phyloP scores from a whole-genome alignment of 2,113 vertebrate genomes.

The Indicator maculatus region DNA sequence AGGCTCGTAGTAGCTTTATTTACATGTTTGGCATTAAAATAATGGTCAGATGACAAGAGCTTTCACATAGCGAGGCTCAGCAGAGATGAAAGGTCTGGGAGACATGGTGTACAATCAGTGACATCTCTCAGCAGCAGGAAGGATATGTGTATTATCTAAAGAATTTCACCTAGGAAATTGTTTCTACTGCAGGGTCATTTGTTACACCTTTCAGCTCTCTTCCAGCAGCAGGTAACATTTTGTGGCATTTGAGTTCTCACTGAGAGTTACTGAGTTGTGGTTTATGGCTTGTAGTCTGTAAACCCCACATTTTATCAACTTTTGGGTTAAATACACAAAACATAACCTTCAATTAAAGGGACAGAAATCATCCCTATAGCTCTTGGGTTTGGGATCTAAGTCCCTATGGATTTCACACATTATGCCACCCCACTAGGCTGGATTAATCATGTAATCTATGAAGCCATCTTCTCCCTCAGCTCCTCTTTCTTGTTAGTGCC shows the following conservation, averaged over 20 bases:
- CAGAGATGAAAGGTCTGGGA: neutral
- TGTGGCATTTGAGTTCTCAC: neutral
- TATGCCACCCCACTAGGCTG: neutral
- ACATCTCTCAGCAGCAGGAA: neutral
- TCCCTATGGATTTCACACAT: neutral
- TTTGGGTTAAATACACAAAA: neutral
- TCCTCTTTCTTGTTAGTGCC: neutral
- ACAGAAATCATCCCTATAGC: neutral
- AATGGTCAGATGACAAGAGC: neutral
- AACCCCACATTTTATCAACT: neutral
- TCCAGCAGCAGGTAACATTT: neutral
- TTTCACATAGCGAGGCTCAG: neutral
- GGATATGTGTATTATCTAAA: neutral
- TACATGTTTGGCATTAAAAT: neutral
- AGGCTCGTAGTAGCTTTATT: accelerated
- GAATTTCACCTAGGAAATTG: neutral
- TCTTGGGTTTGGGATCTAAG: neutral
- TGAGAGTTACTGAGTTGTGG: neutral
- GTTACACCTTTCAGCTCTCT: neutral
- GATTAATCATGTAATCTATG: neutral
- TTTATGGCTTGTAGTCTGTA: neutral
- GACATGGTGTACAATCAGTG: neutral
- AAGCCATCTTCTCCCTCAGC: neutral
- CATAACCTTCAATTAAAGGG: neutral
- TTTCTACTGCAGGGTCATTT: neutral